These are phyloP conservation scores for Cydia fagiglandana DNA, from an alignment of 1,140 invertebrate genomes.

Conservation along the genomic window DNA sequence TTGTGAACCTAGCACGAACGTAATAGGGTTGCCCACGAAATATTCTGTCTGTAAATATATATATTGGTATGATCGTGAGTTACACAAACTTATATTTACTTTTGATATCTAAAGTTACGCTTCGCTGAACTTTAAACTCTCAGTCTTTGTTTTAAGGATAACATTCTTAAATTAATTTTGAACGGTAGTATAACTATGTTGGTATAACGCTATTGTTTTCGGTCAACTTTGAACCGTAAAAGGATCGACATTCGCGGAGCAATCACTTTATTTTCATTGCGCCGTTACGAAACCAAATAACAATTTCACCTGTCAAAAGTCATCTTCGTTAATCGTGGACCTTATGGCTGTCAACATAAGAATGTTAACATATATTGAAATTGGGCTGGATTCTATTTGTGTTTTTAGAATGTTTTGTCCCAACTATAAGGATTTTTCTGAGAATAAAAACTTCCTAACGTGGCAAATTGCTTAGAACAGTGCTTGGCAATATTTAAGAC, in stretches of 20 bases:
- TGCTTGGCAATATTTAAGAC: not conserved
- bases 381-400: not conserved
- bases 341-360: not conserved
- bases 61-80: not conserved
- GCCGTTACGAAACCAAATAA: slow-evolving; percentile 1
- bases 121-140: not conserved
- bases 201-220: slow-evolving; percentile 44
- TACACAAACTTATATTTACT: not conserved
- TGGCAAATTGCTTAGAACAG: no score
- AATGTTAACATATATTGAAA: not conserved
- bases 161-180: not conserved
- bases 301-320: slow-evolving; percentile 7
- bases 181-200: not conserved
- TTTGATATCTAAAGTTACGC: not conserved
- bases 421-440: no score
- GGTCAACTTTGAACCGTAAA: slow-evolving; percentile 58
- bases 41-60: not conserved
- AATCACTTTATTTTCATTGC: slow-evolving; percentile 10
- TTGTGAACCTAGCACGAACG: not conserved
- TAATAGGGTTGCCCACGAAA: not conserved
- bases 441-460: no score
- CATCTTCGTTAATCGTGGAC: not conserved
- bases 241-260: slow-evolving; percentile 33
- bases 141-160: not conserved
- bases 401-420: not conserved